Base-by-base conservation (phyloP, 2,888 invertebrate genomes). In the Hydropsyche betteni region DNA sequence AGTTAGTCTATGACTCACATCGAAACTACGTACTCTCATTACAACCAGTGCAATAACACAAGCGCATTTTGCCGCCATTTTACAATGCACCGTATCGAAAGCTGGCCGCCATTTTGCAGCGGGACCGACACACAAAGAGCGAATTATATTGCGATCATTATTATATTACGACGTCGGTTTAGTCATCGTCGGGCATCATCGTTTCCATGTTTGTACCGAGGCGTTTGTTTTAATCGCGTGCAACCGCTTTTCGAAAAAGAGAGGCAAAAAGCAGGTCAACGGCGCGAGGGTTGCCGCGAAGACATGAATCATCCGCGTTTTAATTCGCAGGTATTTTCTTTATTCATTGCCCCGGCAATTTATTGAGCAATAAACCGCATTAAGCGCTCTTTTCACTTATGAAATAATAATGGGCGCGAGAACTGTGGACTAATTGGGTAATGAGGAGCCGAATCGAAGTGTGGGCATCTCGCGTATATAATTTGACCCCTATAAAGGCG, bases 291-390 rank as follows among this genome's bases (percentile, higher is more conserved):
- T 6, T 12, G 5, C 24, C 58, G 24, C 8, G 14, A 24, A 58
- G 24, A 58, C 58, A 24, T 58, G 58, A 58, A 58, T 58, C 58
- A 58, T 58, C 58, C 53, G 14, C 53, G 24, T 24, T 44, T 58
- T 24, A 16, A 58, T 58, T 58, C 24, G 14, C 58, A 58, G 58
- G 58, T 58, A 58, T 24, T 14, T 4, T 16, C 58, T 8, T 24
- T 24, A 58, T 58, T 24, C 8, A 8, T 12, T n/a, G 14, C 24
- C 24, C 24, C 24, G 24, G 24, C 24, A 24, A 24, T 24, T 24
- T 24, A 24, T 24, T 24, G 24, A 58, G 58, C 58, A 24, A 58
- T 58, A 58, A 58, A 58, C 7, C 14, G 10, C 53, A 58, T 24
- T 58, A 16, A 58, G 16, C 44, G 14, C 53, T 14, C 53, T 10